A percentile compares a stretch with the other conserved stretches of the same genome.
phyloP scores from a whole-genome alignment of 1,140 invertebrate species.

The Drosophila ohnishii region DNA sequence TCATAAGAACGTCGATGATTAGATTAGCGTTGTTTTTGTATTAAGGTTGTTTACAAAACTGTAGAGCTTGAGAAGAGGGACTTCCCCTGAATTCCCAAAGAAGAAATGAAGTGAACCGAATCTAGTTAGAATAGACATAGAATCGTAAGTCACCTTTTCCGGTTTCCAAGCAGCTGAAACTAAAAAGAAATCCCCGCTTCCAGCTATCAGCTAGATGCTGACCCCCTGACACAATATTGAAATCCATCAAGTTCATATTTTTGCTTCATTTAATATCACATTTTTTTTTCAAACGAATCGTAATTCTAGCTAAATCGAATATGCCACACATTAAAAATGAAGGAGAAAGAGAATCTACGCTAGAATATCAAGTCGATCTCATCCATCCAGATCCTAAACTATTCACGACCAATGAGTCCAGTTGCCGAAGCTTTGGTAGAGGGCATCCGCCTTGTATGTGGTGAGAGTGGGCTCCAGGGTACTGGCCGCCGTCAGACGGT shows the following conservation, averaged over 20 bases:
- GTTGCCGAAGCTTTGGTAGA: conserved; percentile 85
- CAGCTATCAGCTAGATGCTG: conserved; percentile 25
- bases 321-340: conserved; percentile 59
- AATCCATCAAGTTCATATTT: conserved; percentile 18
- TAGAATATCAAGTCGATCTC: conserved; percentile 43
- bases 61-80: background rate
- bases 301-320: conserved; percentile 58
- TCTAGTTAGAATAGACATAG: background rate
- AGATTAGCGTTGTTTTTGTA: background rate
- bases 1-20: background rate
- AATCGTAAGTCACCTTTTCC: conserved; percentile 18
- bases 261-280: conserved; percentile 70
- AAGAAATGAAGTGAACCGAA: background rate
- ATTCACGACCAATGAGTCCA: conserved; percentile 86
- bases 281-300: conserved; percentile 51
- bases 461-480: conserved; percentile 86
- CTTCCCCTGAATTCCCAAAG: background rate
- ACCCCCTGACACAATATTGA: conserved; percentile 24
- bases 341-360: conserved; percentile 20
- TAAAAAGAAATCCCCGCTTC: conserved; percentile 30
- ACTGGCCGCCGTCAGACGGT: conserved; percentile 86
- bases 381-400: conserved; percentile 33
- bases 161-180: background rate
- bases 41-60: background rate
- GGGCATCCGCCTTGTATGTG: conserved; percentile 86